Evolutionary conservation across 2,888 invertebrate genomes (phyloP).

Genomic region (Agrochola lota): DNA sequence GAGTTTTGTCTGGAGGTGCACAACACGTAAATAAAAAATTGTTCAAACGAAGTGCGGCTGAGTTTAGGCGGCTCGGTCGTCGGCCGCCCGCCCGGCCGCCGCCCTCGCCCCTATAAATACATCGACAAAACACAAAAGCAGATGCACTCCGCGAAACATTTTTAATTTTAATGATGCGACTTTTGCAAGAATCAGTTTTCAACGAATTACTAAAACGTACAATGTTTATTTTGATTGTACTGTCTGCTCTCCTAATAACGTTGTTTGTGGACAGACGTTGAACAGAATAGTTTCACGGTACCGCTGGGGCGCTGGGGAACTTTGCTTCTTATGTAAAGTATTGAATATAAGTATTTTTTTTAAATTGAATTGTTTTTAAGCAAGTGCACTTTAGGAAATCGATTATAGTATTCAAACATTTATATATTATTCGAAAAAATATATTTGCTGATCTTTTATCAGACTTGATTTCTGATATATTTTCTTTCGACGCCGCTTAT

Average conservation of each 20-base stretch:
- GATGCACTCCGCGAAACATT: slow-evolving; percentile 80
- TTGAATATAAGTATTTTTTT: neutral
- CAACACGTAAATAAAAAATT: slow-evolving; percentile 57
- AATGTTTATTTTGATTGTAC: slow-evolving; percentile 55
- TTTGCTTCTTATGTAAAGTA: slow-evolving; percentile 13
- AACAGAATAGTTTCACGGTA: slow-evolving; percentile 42
- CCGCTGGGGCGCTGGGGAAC: neutral
- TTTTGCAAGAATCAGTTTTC: slow-evolving; percentile 74
- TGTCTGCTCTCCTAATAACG: slow-evolving; percentile 51
- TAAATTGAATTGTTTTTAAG: neutral
- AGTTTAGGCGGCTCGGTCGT: slow-evolving; percentile 68
- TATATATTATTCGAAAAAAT: neutral
- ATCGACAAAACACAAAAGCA: slow-evolving; percentile 79
- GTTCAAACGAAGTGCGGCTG: slow-evolving; percentile 56
- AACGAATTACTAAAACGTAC: slow-evolving; percentile 54
- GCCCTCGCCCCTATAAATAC: slow-evolving; percentile 85
- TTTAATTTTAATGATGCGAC: slow-evolving; percentile 79
- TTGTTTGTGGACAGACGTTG: slow-evolving; percentile 48
- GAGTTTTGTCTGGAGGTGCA: slow-evolving; percentile 56
- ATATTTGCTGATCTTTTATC: neutral
- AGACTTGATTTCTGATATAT: neutral
- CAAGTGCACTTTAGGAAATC: neutral
- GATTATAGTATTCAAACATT: too few species aligned
- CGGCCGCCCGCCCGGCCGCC: slow-evolving; percentile 71
- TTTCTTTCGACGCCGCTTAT: neutral